These are phyloP conservation scores for Mastomys natalensis DNA, from an alignment of 2,113 vertebrate species.

Conservation along the genomic window DNA sequence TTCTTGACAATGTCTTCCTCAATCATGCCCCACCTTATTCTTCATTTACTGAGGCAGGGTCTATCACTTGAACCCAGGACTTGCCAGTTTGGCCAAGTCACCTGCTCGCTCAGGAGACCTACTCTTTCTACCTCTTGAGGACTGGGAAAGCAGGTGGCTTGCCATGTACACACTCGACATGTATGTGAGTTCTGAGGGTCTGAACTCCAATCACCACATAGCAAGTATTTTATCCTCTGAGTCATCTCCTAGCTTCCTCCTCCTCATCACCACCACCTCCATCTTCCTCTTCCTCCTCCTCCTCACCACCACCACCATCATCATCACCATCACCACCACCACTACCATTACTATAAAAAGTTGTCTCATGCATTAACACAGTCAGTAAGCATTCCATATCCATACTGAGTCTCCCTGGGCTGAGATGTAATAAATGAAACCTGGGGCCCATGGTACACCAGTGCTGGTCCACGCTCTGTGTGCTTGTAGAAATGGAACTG, in stretches of 20 bases:
- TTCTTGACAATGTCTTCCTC: neutral
- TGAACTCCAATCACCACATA: neutral
- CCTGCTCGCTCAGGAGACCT: neutral
- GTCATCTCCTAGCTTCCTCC: neutral
- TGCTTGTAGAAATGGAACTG: neutral
- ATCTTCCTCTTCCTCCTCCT: no score
- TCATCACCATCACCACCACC: neutral
- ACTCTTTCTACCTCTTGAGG: neutral
- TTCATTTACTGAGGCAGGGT: neutral
- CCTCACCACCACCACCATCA: rapidly evolving
- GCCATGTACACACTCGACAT: no score
- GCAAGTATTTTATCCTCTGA: neutral
- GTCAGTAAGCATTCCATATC: no score
- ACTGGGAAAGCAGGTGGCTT: neutral
- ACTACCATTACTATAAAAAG: neutral
- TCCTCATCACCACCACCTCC: rapidly evolving
- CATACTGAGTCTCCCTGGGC: rapidly evolving
- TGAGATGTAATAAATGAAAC: neutral
- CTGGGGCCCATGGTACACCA: rapidly evolving
- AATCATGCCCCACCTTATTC: neutral
- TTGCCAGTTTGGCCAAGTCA: neutral
- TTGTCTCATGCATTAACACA: neutral
- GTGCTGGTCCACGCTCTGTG: neutral
- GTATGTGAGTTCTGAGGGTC: neutral
- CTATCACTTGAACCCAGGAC: neutral